Evolutionary conservation across 1,140 invertebrate genomes (phyloP).

Genomic region (Mylabris phalerata): DNA sequence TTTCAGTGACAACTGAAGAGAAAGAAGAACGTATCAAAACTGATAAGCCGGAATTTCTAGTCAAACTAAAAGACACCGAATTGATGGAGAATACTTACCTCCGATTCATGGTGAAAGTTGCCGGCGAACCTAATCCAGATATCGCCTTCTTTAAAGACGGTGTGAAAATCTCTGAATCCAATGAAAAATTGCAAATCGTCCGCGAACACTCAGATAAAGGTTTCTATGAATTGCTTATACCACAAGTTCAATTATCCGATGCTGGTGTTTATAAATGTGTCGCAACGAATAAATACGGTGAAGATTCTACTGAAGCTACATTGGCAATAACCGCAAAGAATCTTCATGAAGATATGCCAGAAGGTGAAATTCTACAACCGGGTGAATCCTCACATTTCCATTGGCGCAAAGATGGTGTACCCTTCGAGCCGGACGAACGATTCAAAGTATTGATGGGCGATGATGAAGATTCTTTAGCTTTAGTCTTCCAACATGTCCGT

Average conservation of each 20-base stretch:
- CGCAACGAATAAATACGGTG: constrained; percentile 78
- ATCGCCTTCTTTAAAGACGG: constrained; percentile 86
- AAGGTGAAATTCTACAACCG: constrained; percentile 59
- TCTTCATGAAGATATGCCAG: constrained; percentile 64
- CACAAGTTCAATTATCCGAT: constrained; percentile 70
- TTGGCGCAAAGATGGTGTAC: constrained; percentile 85
- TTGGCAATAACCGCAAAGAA: constrained; percentile 77
- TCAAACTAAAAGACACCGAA: constrained; percentile 79
- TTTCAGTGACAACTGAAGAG: constrained; percentile 63
- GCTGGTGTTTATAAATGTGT: constrained; percentile 83
- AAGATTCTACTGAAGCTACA: constrained; percentile 64
- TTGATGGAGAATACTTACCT: constrained; percentile 80
- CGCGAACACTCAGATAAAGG: constrained; percentile 72
- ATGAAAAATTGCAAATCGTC: constrained; percentile 66
- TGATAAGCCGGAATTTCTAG: constrained; percentile 71
- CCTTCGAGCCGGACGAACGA: constrained; percentile 85
- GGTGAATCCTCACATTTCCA: constrained; percentile 76
- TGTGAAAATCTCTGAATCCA: constrained; percentile 57
- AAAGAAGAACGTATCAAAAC: constrained; percentile 60
- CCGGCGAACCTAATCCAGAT: constrained; percentile 76
- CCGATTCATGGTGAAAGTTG: constrained; percentile 83
- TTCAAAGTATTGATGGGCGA: constrained; percentile 91
- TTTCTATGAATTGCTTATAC: constrained; percentile 85
- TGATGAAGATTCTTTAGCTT: constrained; percentile 83
- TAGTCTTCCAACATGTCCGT: constrained; percentile 90